Percentiles rank a stretch among this genome's conserved stretches.
phyloP scores from a whole-genome alignment of 2,113 vertebrate genomes.

The Lagenorhynchus albirostris region DNA sequence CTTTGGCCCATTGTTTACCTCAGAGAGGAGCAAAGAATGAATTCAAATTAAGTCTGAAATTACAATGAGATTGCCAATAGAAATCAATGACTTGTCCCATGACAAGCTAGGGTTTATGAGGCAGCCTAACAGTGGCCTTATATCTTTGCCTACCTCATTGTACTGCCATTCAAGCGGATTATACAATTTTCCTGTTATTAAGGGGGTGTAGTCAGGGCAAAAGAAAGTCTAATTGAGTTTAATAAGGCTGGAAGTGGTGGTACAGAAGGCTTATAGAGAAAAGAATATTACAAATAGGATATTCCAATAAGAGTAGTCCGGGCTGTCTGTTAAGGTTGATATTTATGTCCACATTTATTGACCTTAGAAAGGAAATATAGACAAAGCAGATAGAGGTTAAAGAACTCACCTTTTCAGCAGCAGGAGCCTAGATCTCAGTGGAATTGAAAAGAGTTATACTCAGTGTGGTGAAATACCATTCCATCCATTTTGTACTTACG shows the following conservation, averaged over 20 bases:
- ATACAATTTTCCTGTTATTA: conserved; percentile 65
- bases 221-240: conserved; percentile 74
- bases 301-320: background rate
- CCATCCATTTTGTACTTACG: conserved; percentile 32
- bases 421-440: background rate
- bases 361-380: conserved; percentile 57
- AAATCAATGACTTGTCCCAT: conserved; percentile 81
- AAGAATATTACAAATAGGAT: conserved; percentile 33
- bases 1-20: conserved; percentile 78
- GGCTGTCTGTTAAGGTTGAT: conserved; percentile 33
- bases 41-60: conserved; percentile 77
- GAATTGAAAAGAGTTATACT: background rate
- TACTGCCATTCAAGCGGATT: conserved; percentile 61
- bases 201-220: conserved; percentile 65
- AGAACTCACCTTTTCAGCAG: conserved; percentile 58
- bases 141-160: conserved; percentile 68
- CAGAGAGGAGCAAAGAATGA: conserved; percentile 76
- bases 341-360: conserved; percentile 67
- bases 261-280: background rate
- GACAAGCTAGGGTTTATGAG: conserved; percentile 77
- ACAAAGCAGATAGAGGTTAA: conserved; percentile 56
- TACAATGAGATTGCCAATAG: conserved; percentile 82
- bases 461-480: background rate
- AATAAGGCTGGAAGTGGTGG: conserved; percentile 70
- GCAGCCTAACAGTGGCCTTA: conserved; percentile 64